A percentile compares a stretch with the other conserved stretches of the same genome.
Conservation (phyloP, 2,888 invertebrate species). For the Ormyrus nitidulus region DNA sequence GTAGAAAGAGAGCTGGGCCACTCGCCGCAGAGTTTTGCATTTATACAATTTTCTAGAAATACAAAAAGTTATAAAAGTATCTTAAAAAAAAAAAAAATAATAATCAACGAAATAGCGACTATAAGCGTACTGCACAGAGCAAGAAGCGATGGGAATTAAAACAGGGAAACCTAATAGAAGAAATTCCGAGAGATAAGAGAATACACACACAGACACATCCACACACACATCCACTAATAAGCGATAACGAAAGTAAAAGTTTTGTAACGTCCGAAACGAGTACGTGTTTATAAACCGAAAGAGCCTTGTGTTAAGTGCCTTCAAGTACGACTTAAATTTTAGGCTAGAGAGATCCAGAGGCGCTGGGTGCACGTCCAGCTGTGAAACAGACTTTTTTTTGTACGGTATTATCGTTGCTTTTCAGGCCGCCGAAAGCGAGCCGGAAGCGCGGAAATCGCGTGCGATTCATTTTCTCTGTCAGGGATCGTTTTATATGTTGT, state of each 20-base stretch:
- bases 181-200: constrained; percentile 22
- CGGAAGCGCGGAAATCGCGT: constrained; percentile 51
- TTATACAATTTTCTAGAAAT: constrained; percentile 34
- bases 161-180: constrained; percentile 9
- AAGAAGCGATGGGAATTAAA: constrained; percentile 23
- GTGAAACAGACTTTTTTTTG: constrained; percentile 68
- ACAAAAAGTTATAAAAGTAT: background rate
- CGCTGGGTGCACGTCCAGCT: constrained; percentile 72
- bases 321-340: constrained; percentile 74
- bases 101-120: constrained; percentile 44
- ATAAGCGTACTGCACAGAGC: constrained; percentile 38
- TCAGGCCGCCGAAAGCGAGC: constrained; percentile 57
- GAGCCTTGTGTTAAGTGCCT: constrained; percentile 76
- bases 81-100: background rate
- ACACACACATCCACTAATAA: background rate
- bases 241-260: constrained; percentile 27
- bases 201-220: constrained; percentile 6
- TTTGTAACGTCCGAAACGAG: constrained; percentile 30
- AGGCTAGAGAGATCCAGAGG: constrained; percentile 71
- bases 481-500: background rate
- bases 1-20: constrained; percentile 1
- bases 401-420: constrained; percentile 67
- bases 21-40: constrained; percentile 41
- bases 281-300: constrained; percentile 70
- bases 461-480: background rate